phyloP scores from a whole-genome alignment of 2,888 invertebrate species.

The Conops quadrifasciatus region DNA sequence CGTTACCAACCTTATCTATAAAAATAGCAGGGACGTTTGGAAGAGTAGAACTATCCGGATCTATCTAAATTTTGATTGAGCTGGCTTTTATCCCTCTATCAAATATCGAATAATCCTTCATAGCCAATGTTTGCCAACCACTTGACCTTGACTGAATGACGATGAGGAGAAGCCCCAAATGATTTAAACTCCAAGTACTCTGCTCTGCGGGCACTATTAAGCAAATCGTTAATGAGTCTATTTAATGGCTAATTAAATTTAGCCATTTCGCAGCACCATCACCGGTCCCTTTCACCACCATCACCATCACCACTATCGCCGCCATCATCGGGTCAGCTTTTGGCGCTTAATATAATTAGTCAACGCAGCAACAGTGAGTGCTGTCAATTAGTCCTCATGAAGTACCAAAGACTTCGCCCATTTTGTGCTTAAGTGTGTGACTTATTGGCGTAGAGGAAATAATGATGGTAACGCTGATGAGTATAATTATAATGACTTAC shows the following conservation, averaged over 20 bases:
- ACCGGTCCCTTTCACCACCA: neutral
- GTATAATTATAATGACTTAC: neutral
- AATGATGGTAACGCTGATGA: neutral
- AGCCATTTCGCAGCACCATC: neutral
- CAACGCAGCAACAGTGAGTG: neutral
- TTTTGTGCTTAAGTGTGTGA: neutral
- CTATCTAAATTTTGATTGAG: too few species aligned
- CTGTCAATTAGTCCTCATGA: neutral
- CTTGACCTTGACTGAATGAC: neutral
- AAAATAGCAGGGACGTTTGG: too few species aligned
- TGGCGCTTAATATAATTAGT: too few species aligned
- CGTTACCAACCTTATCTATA: too few species aligned
- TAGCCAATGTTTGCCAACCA: too few species aligned
- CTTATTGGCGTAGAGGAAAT: neutral
- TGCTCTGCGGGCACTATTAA: neutral
- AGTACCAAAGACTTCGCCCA: neutral
- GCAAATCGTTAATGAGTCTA: neutral
- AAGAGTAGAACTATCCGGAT: too few species aligned
- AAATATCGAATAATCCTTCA: too few species aligned
- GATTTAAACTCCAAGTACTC: neutral
- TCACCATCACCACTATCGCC: neutral
- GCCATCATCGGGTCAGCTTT: neutral
- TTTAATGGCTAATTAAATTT: conserved; percentile 6
- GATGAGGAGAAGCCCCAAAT: neutral
- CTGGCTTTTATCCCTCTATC: too few species aligned